Base-by-base conservation (phyloP, 2,797 vertebrate genomes). In the Cossypha polioptera region DNA sequence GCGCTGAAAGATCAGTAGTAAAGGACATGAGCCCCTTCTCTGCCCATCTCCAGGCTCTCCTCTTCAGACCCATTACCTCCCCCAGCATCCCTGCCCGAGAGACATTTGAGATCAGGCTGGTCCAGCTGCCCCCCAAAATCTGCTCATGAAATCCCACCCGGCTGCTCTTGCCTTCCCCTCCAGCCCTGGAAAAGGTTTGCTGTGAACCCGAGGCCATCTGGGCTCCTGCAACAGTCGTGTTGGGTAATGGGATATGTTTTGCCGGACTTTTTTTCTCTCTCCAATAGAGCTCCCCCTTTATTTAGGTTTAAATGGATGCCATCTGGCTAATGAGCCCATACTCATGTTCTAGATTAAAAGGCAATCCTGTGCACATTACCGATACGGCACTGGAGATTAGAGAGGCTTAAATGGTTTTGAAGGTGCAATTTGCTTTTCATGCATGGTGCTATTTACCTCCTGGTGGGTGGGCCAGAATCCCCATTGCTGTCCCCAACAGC, bases 321-420 rank as follows among this genome's bases (percentile, higher is more conserved):
- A 94, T 93, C 92, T 96, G 96, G 83, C 90, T 95, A 97, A 94
- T 38, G 80, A 95, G 83, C 86, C 77, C 42, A 57, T 95, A 76
- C 57, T 92, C 92, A 57, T 93, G 96, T 95, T 95, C 94, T 76
- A 67, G 90, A 88, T 96, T 95, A 95, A 95, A 95, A 94, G 67
- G 75, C 88, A 95, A 93, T 95, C 83, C 88, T 90, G 48, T 2
- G 1, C 5, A 3, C 16, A 2, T 93, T 94, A 86, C 83, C 0
- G 22, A 81, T 90, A 72, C 0, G 0, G 63, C 5, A 6, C 65
- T 88, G 53, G 58, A 88, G 83, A 95, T 95, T 88, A 94, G 83
- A 59, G 86, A 79, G 83, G 29, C 53, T 87, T 85, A 84, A 96
- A 79, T 5, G 2, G 71, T 90, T 95, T 81, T 92, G 83, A 87